Conservation (phyloP, 2,113 vertebrate species). For the Sminthopsis crassicaudata region DNA sequence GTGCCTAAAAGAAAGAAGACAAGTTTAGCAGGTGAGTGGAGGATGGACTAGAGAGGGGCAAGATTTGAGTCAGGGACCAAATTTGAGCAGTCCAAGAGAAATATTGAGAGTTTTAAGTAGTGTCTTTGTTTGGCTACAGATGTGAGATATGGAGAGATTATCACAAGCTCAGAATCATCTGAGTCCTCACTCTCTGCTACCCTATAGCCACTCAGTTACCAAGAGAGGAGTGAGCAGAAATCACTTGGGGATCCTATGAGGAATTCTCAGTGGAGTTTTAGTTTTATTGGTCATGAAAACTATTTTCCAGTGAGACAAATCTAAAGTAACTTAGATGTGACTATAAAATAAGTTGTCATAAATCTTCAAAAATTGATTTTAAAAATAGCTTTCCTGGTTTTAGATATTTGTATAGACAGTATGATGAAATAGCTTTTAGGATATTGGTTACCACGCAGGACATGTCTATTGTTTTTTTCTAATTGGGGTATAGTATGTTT, state of each 20-base stretch:
- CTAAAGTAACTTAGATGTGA: background rate
- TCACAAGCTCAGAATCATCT: background rate
- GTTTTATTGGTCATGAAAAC: background rate
- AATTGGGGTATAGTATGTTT: background rate
- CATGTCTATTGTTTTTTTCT: conserved; percentile 17
- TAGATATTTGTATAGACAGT: background rate
- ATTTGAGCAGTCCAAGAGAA: background rate
- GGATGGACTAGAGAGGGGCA: background rate
- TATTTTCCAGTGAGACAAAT: conserved; percentile 1
- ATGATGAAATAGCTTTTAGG: background rate
- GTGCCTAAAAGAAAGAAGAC: background rate
- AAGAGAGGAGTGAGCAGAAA: background rate
- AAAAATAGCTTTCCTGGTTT: background rate
- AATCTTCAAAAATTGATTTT: background rate
- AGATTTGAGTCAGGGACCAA: background rate
- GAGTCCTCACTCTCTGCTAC: background rate
- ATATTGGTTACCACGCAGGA: background rate
- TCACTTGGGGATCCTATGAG: background rate
- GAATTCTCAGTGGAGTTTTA: conserved; percentile 23
- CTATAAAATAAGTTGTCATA: background rate
- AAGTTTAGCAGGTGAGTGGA: background rate
- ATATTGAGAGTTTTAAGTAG: background rate
- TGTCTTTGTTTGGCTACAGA: background rate
- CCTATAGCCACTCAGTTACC: background rate
- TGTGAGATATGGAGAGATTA: background rate